Base-by-base conservation (phyloP, 2,113 vertebrate species). In the Antennarius striatus region DNA sequence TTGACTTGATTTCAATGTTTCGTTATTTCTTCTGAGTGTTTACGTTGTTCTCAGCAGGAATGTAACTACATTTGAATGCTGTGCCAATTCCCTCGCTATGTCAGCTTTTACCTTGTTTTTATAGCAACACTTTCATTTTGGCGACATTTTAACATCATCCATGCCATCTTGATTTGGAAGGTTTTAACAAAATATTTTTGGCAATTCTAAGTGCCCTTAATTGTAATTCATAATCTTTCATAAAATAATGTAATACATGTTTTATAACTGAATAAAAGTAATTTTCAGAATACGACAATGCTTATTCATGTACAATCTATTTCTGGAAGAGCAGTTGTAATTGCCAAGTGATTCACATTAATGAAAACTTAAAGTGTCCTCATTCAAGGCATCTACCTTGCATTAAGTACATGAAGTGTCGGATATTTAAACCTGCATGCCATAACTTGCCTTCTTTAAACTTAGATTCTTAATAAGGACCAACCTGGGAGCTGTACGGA, bases 401-500 rank as follows among this genome's bases (percentile, higher is more conserved):
- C 10, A 10, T 43, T 11, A 40, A 40, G 51, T 48, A 29, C 10
- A 30, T 39, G 5, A 10, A 32, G 5, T 30, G 13, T 42, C 36
- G 42, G 36, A 48, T 32, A 9, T 43, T 43, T 43, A 43, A 43
- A 43, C 3, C 42, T 43, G 42, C 42, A 43, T 5, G 8, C 3
- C 42, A 43, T 11, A 3, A 6, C 13, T 36, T 56, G 5, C 2
- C 54, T 56, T 39, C n/a, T 16, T 40, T 5, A 5, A 14, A 56
- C 6, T 39, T 14, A 39, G 36, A 12, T 14, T 47, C 32, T 39
- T 15, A 39, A 10, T 39, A n/a, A 66, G 11, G 58, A 58, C 74
- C 64, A 46, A 53, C 56, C 32, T 56, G 46, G 50, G 70, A 79
- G 71, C 53, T 69, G 62, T 69, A 56, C 55, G 71, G 71, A 64